A percentile compares a stretch with the other conserved stretches of the same genome.
These are phyloP conservation scores for Platysteira castanea DNA, from an alignment of 2,113 vertebrate species.

Conservation along the genomic window DNA sequence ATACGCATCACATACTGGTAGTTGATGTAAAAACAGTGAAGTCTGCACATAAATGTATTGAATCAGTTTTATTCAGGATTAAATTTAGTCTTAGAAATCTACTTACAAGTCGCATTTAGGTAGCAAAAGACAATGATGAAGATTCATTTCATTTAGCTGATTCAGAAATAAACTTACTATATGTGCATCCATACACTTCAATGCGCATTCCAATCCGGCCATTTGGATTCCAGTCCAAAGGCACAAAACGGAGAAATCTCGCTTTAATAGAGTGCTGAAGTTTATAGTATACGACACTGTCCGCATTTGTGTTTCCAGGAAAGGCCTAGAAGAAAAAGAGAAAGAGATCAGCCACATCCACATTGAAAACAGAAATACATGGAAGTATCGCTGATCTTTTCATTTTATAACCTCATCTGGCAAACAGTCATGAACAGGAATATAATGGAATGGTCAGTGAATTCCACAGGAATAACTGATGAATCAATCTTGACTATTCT, in stretches of 20 bases:
- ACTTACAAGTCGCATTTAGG: background rate
- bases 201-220: constrained; percentile 86
- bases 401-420: background rate
- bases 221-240: constrained; percentile 82
- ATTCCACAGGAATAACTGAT: background rate
- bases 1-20: background rate
- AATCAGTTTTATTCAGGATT: background rate
- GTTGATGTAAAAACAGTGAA: background rate
- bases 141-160: background rate
- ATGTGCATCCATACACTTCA: constrained; percentile 83
- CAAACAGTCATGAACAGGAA: background rate
- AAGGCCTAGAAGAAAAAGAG: constrained; percentile 73
- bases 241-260: constrained; percentile 80
- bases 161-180: constrained; percentile 76
- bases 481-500: background rate
- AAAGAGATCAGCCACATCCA: background rate
- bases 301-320: constrained; percentile 84
- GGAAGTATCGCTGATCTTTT: background rate
- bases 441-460: background rate
- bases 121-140: background rate
- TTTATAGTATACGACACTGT: constrained; percentile 81
- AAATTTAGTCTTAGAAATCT: background rate
- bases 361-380: background rate
- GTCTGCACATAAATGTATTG: background rate
- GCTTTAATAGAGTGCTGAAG: constrained; percentile 83